Conservation (phyloP, 2,113 vertebrate species). For the Chascanopsetta lugubris region DNA sequence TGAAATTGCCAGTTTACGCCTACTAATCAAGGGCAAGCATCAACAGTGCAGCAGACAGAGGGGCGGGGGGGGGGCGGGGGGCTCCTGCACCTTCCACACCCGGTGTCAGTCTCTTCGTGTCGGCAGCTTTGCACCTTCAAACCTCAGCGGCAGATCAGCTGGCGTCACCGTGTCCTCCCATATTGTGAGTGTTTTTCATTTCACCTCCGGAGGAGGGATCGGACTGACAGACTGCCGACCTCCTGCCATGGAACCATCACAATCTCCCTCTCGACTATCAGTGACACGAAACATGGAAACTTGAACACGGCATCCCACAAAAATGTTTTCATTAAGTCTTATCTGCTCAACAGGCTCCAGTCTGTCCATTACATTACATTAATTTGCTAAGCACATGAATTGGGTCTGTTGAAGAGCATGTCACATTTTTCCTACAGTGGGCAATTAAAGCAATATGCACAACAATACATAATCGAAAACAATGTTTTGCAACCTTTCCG, state of each 20-base stretch:
- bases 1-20: not conserved
- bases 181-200: not conserved
- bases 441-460: too few species aligned
- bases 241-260: not conserved
- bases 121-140: conserved; percentile 4
- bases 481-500: too few species aligned
- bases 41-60: not conserved
- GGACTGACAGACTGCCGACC: conserved; percentile 14
- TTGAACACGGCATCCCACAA: too few species aligned
- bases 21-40: not conserved
- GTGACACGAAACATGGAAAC: too few species aligned
- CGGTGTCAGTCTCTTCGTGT: conserved; percentile 9
- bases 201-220: conserved; percentile 1
- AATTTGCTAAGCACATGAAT: too few species aligned
- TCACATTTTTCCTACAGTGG: too few species aligned
- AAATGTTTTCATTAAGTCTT: too few species aligned
- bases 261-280: conserved; percentile 11
- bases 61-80: not conserved
- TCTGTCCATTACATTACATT: too few species aligned
- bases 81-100: conserved; percentile 26
- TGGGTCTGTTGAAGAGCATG: too few species aligned
- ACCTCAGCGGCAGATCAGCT: conserved; percentile 8
- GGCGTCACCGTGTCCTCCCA: not conserved
- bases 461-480: too few species aligned
- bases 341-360: too few species aligned